Percentiles rank a stretch among this genome's conserved stretches.
These are phyloP conservation scores for Hippoglossus hippoglossus DNA, from an alignment of 2,797 vertebrate genomes.

Conservation along the genomic window DNA sequence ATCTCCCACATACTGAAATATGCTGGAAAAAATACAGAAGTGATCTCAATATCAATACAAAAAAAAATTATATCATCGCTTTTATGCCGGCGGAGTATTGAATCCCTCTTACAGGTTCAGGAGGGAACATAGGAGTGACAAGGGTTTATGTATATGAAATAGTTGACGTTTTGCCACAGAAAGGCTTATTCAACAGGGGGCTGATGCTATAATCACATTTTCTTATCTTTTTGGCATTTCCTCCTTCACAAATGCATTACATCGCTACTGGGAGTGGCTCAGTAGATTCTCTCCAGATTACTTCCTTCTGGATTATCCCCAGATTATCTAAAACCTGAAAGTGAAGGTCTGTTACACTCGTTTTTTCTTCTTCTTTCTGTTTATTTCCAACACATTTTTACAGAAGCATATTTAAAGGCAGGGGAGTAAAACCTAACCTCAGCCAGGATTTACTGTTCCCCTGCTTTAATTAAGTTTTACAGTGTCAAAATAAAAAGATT, in stretches of 20 bases:
- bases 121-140: slow-evolving; percentile 15
- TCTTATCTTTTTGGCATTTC: background rate
- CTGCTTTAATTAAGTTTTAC: background rate
- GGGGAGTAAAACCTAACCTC: background rate
- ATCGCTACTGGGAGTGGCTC: background rate
- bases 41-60: slow-evolving; percentile 63
- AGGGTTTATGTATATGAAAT: slow-evolving; percentile 31
- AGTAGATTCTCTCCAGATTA: background rate
- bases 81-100: slow-evolving; percentile 42
- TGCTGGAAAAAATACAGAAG: slow-evolving; percentile 39
- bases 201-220: slow-evolving; percentile 5
- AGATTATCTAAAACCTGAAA: slow-evolving; percentile 17
- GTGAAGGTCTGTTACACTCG: background rate
- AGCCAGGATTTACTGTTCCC: background rate
- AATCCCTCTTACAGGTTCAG: slow-evolving; percentile 35
- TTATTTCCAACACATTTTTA: too few species aligned
- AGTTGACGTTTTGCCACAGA: slow-evolving; percentile 3
- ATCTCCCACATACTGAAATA: slow-evolving; percentile 56
- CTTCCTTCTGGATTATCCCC: background rate
- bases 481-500: background rate
- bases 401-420: too few species aligned
- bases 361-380: background rate
- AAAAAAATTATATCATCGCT: slow-evolving; percentile 34
- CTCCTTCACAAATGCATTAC: too few species aligned
- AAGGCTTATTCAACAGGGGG: slow-evolving; percentile 23